Percentiles rank a stretch among this genome's conserved stretches.
Conservation (phyloP, 2,888 invertebrate species). For the Dynastes maya region DNA sequence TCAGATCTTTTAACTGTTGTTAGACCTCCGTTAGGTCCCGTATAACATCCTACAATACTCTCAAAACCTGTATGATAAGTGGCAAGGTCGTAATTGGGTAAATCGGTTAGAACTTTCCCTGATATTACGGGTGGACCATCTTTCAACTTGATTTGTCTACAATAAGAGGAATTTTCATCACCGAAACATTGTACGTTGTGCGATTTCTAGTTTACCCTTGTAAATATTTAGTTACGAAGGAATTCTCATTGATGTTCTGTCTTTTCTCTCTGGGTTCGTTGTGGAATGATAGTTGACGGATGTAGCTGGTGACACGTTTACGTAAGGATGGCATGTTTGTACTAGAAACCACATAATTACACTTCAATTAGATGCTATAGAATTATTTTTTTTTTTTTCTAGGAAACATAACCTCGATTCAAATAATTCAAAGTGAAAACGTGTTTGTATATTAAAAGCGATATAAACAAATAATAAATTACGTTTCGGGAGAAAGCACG, state of each 20-base stretch:
- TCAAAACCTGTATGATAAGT: conserved; percentile 72
- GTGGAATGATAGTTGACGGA: conserved; percentile 81
- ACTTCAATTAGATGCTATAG: neutral
- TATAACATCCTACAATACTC: conserved; percentile 80
- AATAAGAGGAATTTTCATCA: conserved; percentile 41
- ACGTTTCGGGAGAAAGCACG: neutral
- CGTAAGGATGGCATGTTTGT: conserved; percentile 78
- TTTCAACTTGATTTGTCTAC: conserved; percentile 64
- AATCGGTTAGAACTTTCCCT: conserved; percentile 81
- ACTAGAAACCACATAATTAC: neutral
- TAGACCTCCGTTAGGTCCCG: conserved; percentile 88
- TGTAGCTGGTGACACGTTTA: conserved; percentile 81
- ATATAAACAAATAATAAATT: conserved; percentile 24
- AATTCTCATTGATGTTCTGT: conserved; percentile 72
- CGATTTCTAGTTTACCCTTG: conserved; percentile 74
- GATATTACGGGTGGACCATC: conserved; percentile 77
- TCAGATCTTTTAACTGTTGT: conserved; percentile 81
- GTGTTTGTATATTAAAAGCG: neutral
- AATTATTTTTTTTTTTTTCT: neutral
- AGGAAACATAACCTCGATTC: neutral
- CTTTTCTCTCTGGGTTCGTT: conserved; percentile 74
- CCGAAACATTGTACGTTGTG: neutral
- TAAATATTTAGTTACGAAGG: conserved; percentile 81
- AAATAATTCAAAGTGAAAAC: neutral
- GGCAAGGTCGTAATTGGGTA: conserved; percentile 77